Conservation (phyloP, 1,140 invertebrate species). For the Tetramorium alpestre region DNA sequence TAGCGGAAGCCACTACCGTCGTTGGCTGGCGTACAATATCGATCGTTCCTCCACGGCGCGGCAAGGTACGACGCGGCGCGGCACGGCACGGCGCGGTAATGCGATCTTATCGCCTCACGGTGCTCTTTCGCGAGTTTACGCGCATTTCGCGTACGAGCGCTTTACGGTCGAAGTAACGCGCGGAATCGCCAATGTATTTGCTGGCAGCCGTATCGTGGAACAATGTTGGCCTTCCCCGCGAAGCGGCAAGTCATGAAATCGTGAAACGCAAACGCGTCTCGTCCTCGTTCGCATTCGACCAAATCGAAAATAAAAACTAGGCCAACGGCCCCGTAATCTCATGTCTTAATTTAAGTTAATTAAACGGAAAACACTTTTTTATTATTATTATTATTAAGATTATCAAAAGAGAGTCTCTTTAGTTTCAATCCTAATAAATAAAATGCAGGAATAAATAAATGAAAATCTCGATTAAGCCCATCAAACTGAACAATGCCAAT, state of each 20-base stretch:
- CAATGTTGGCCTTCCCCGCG: not conserved
- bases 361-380: not conserved
- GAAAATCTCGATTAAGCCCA: not conserved
- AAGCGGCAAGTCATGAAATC: not conserved
- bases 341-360: not conserved
- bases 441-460: not conserved
- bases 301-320: not conserved
- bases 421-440: not conserved
- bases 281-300: not conserved
- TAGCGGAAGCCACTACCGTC: conserved; percentile 46
- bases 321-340: not conserved
- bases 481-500: not conserved
- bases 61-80: not conserved
- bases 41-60: conserved; percentile 42
- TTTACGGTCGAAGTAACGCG: conserved; percentile 12
- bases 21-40: conserved; percentile 60
- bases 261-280: not conserved
- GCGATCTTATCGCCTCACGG: conserved; percentile 31
- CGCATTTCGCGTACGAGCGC: not conserved
- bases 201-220: not conserved
- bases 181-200: conserved; percentile 10
- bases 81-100: not conserved
- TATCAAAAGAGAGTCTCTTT: not conserved
- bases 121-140: conserved; percentile 42
- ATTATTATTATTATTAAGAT: not conserved